phyloP scores from a whole-genome alignment of 2,888 invertebrate species.

The Cryptus viduatorius region DNA sequence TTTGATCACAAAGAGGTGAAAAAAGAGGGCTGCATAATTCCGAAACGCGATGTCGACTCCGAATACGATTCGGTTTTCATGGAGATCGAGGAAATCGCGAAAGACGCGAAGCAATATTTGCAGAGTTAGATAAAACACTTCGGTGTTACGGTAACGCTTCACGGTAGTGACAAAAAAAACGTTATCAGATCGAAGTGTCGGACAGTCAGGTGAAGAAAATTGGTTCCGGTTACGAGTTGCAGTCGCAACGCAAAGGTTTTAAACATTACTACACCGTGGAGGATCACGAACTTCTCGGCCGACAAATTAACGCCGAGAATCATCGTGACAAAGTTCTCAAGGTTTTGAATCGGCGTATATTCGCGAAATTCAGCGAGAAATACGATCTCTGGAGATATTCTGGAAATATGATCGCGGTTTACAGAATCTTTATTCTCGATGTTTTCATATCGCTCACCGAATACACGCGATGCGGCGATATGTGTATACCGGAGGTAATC shows the following conservation, averaged over 20 bases:
- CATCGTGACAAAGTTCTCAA: slow-evolving; percentile 91
- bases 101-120: slow-evolving; percentile 91
- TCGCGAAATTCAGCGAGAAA: slow-evolving; percentile 93
- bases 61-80: slow-evolving; percentile 93
- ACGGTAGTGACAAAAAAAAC: slow-evolving; percentile 94
- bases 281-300: slow-evolving; percentile 91
- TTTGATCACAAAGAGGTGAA: slow-evolving; percentile 95
- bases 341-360: slow-evolving; percentile 93
- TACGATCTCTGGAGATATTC: slow-evolving; percentile 91
- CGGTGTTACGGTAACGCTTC: slow-evolving; percentile 90
- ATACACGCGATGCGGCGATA: slow-evolving; percentile 91
- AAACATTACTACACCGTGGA: slow-evolving; percentile 93
- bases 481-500: slow-evolving; percentile 91
- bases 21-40: slow-evolving; percentile 95
- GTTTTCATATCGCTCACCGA: slow-evolving; percentile 93
- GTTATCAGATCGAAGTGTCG: slow-evolving; percentile 97
- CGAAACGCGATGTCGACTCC: slow-evolving; percentile 92
- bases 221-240: slow-evolving; percentile 91
- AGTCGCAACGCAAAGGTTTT: slow-evolving; percentile 93
- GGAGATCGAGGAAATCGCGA: slow-evolving; percentile 89
- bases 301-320: slow-evolving; percentile 93
- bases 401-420: slow-evolving; percentile 90
- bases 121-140: slow-evolving; percentile 91
- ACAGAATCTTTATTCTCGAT: slow-evolving; percentile 93
- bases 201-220: slow-evolving; percentile 90